phyloP scores from a whole-genome alignment of 2,113 vertebrate genomes.

The Aegotheles bennettii region DNA sequence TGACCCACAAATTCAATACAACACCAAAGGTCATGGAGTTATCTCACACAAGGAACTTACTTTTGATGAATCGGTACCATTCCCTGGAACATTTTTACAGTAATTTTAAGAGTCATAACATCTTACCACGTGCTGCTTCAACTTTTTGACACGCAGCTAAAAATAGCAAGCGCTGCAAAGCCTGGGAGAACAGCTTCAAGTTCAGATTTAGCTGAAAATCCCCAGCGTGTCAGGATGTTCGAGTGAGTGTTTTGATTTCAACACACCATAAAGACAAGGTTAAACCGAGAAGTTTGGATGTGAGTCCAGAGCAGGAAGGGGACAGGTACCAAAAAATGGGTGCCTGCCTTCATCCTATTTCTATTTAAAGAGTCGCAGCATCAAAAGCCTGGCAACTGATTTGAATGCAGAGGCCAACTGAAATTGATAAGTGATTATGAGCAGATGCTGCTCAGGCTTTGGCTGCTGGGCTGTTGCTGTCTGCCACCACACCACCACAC shows the following conservation, averaged over 20 bases:
- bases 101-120: conserved; percentile 60
- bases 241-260: neutral
- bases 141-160: conserved; percentile 55
- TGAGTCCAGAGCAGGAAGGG: neutral
- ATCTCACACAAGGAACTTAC: neutral
- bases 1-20: conserved; percentile 19
- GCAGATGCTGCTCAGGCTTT: neutral
- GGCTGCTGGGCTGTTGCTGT: neutral
- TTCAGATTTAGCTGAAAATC: conserved; percentile 49
- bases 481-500: fast-evolving
- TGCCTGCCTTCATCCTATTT: neutral
- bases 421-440: neutral
- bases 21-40: neutral
- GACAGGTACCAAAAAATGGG: neutral
- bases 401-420: neutral
- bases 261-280: conserved; percentile 9
- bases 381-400: neutral
- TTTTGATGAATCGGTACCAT: conserved; percentile 40
- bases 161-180: conserved; percentile 44
- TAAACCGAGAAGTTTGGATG: neutral
- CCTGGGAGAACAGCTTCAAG: conserved; percentile 42
- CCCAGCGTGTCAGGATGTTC: conserved; percentile 13
- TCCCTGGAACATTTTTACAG: conserved; percentile 51
- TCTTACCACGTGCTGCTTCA: conserved; percentile 44
- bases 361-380: neutral